A percentile compares a stretch with the other conserved stretches of the same genome.
phyloP scores from a whole-genome alignment of 2,797 vertebrate species.

The Vespertilio murinus region DNA sequence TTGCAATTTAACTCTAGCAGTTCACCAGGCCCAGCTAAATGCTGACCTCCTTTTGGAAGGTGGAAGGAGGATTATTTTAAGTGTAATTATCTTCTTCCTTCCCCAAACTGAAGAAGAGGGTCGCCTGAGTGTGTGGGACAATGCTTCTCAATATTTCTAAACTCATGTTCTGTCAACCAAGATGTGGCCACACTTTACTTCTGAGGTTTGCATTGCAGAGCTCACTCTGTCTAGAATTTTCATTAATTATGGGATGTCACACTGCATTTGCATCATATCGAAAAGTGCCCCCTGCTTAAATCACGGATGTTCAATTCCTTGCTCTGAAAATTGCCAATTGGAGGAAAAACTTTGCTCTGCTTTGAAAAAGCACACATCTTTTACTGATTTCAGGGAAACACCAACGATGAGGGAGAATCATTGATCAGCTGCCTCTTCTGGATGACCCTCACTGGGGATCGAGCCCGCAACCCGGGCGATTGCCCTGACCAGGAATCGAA shows the following conservation, averaged over 20 bases:
- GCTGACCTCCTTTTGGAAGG: background rate
- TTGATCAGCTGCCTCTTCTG: no score
- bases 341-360: background rate
- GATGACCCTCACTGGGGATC: no score
- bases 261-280: background rate
- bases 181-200: background rate
- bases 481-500: no score
- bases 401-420: no score
- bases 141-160: conserved; percentile 22
- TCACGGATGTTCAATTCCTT: background rate
- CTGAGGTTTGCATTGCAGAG: background rate
- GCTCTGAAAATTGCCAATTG: conserved; percentile 4
- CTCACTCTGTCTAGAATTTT: background rate
- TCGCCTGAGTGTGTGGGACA: background rate
- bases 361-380: no score
- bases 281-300: background rate
- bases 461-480: no score
- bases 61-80: background rate
- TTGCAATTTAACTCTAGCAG: background rate
- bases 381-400: no score
- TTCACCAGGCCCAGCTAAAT: background rate
- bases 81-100: conserved; percentile 28
- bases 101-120: background rate
- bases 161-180: background rate
- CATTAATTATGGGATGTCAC: background rate